Conservation (phyloP, 2,113 vertebrate species). For the Bubo bubo region DNA sequence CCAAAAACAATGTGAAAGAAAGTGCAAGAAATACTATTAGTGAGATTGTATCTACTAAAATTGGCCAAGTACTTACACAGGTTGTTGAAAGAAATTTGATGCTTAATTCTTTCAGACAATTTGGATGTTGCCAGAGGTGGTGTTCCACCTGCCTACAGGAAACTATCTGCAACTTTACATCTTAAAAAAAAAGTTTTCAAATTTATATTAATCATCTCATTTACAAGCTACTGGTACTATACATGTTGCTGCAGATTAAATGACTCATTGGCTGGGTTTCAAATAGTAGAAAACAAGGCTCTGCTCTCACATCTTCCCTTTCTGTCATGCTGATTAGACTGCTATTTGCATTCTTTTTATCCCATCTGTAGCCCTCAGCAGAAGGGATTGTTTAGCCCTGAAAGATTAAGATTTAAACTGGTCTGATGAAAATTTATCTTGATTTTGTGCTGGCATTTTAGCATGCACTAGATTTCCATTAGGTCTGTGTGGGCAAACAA, state of each 20-base stretch:
- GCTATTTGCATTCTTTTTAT: slow-evolving; percentile 44
- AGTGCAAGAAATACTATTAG: slow-evolving; percentile 16
- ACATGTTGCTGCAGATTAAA: slow-evolving; percentile 64
- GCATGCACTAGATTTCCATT: neutral
- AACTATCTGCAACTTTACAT: slow-evolving; percentile 45
- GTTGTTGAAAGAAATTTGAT: slow-evolving; percentile 54
- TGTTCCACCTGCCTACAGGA: slow-evolving; percentile 62
- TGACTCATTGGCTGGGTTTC: slow-evolving; percentile 55
- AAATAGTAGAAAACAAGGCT: slow-evolving; percentile 45
- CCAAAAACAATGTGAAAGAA: neutral
- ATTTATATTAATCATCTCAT: slow-evolving; percentile 56
- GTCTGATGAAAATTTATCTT: neutral
- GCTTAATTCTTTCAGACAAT: slow-evolving; percentile 48
- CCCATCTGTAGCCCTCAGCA: slow-evolving; percentile 13
- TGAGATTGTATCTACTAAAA: slow-evolving; percentile 42
- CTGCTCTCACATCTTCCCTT: slow-evolving; percentile 31
- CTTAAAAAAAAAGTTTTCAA: neutral
- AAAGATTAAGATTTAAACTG: slow-evolving; percentile 15
- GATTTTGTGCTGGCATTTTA: neutral
- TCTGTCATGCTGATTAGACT: slow-evolving; percentile 17
- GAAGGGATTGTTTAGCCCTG: neutral
- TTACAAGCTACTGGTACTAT: slow-evolving; percentile 56
- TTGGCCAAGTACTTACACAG: neutral
- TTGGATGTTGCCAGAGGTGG: slow-evolving; percentile 56
- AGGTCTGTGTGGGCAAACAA: neutral